These are phyloP conservation scores for Phrynocephalus forsythii DNA, from an alignment of 2,797 vertebrate species.

Conservation along the genomic window DNA sequence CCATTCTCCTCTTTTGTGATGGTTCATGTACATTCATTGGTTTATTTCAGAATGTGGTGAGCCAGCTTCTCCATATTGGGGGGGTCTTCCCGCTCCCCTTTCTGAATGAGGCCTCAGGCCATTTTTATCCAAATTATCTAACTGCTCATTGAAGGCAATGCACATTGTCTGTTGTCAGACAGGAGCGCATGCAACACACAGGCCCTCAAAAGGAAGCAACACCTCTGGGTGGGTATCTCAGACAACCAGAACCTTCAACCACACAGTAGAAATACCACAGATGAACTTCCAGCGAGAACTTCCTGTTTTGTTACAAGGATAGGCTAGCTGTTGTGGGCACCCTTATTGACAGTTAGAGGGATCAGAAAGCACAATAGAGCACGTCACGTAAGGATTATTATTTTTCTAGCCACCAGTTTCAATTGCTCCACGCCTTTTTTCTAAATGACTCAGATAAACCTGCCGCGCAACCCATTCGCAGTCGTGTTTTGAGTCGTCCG, in stretches of 20 bases:
- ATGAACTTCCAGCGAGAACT: not conserved
- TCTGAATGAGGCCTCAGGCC: too few relatives aligned
- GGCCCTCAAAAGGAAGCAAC: not conserved
- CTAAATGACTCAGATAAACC: slow-evolving; percentile 79
- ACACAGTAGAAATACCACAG: not conserved
- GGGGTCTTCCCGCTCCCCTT: too few relatives aligned
- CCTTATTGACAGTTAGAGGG: not conserved
- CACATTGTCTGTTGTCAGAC: not conserved
- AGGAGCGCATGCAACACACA: not conserved
- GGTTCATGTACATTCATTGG: too few relatives aligned
- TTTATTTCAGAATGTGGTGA: too few relatives aligned
- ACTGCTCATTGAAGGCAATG: not conserved
- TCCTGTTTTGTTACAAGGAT: slow-evolving; percentile 26
- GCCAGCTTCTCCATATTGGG: too few relatives aligned
- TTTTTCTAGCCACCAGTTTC: slow-evolving; percentile 62
- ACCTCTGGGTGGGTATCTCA: not conserved
- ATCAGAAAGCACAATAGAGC: slow-evolving; percentile 17
- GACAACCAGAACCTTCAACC: not conserved
- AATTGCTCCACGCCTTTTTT: slow-evolving; percentile 72
- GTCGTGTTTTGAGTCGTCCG: slow-evolving; percentile 52
- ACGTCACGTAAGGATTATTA: slow-evolving; percentile 18
- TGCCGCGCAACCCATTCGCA: slow-evolving; percentile 52
- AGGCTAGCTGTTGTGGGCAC: not conserved
- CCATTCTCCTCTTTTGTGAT: too few relatives aligned
- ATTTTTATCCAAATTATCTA: not conserved